Evolutionary conservation across 2,113 vertebrate genomes (phyloP), one percentile per base, ranked within the genome.

Genomic region (Nibea albiflora): DNA sequence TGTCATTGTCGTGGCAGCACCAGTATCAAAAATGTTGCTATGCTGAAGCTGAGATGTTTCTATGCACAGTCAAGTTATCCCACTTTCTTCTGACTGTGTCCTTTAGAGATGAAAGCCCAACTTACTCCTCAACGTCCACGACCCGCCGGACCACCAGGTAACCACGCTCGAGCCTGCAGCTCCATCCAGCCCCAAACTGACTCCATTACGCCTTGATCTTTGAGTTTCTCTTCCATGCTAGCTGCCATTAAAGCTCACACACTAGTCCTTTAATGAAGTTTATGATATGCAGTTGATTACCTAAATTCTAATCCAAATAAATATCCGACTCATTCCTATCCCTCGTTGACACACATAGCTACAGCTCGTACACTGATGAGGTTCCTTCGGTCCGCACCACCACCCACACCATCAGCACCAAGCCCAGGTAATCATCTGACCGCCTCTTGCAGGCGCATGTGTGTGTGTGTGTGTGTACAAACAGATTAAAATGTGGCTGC

Each of bases 351-450:
- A 46, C 70, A 50, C 26, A 66, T 87, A 94, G 89, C 58, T 92
- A 91, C 86, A 90, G 79, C 62, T 87, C 77, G 0, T 90, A 91
- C 84, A 60, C 20, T 22, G 90, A 92, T 8, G 85, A 92, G 6
- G 7, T 2, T 3, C 76, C 91, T 19, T 42, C 76, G 50, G 66
- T 75, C 42, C 87, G 76, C 17, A 85, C 83, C 82, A 76, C 63
- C 31, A 82, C 88, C 63, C 86, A 89, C 90, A 76, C 44, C 58
- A 12, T 81, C 81, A 91, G 74, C 46, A 60, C 28, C 68, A 80
- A 14, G 24, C 83, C 85, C 28, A 84, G 83, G 91, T 93, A 82
- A 71, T 9, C 3, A 53, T 39, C 54, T 44, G 4, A 73, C 19
- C 6, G 17, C 19, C 11, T 61, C 52, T 69, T 5, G 26, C 35